Evolutionary conservation across 2,888 invertebrate species (phyloP), one percentile per base, ranked within the genome.

Genomic region (Spatulosminthurus flaviceps): DNA sequence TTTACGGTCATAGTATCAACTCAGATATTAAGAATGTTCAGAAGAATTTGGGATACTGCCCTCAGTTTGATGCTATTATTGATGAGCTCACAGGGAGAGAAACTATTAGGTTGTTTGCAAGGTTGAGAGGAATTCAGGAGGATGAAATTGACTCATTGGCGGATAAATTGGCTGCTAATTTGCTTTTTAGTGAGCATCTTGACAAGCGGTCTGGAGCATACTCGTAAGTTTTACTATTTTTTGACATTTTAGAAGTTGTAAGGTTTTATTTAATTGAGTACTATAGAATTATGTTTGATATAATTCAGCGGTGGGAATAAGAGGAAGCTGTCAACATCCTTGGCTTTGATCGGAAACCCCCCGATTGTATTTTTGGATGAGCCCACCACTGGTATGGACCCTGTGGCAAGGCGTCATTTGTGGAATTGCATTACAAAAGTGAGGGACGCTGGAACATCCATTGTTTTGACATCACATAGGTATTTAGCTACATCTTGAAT

Each of bases 381-480:
- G 90, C 90, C 13, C 13, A 90, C 90, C 1, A 90, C 88, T 88
- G 94, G 94, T 51, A 93, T 94, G 89, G 94, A 95, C 86, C 93
- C 94, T 0, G 92, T 92, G 0, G 93, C 95, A 2, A 92, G 94
- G 86, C 90, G 95, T 78, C 91, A 93, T 81, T 90, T 96, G 16
- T 95, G 95, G 95, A 90, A 93, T 85, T 92, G 92, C 16, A 90
- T 95, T 41, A 90, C 91, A 82, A 90, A 90, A 79, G 90, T 93
- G 61, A 89, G 93, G 69, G 91, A 92, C 79, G 89, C 90, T 2
- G 94, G 95, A 0, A 91, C 91, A 86, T 92, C 93, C 80, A 91
- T 95, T 79, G 90, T 95, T 80, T 89, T 95, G 79, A 95, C 95
- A 26, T 94, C 95, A 61, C 93, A 94, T 61, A 88, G 87, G 90